Base-by-base conservation (phyloP, 2,888 invertebrate genomes). In the Eilema griseolum region DNA sequence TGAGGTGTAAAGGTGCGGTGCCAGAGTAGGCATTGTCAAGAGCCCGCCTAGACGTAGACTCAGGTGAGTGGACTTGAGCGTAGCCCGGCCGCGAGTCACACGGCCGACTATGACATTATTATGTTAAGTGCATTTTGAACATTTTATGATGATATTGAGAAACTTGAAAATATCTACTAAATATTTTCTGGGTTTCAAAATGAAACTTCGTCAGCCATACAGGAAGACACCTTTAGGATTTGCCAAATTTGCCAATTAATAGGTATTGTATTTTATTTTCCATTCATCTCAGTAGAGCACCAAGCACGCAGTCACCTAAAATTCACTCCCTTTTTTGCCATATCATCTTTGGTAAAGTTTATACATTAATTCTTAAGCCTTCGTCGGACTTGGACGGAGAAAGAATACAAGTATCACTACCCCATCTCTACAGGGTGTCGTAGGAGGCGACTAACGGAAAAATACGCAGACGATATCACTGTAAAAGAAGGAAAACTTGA, bases 11-110 rank as follows among this genome's bases (percentile, higher is more conserved):
- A 79, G 76, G 83, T 84, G 83, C 81, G 84, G 81, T 77, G 79
- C 73, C 83, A 85, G 85, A 86, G 86, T 85, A 86, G 84, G 87
- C 89, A 86, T 85, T 86, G 87, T 89, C 74, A 81, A 90, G 89
- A 80, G 77, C 83, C 82, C 78, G 82, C 86, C 88, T 88, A 88
- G 86, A 86, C 88, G 82, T 79, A 78, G 85, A 81, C 76, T 68
- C 37, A 65, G 74, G 66, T 78, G 76, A 89, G 88, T 76, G 88
- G 82, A 71, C 82, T 78, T 79, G 80, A 79, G 82, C 78, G 76
- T 81, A 81, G 84, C 84, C 86, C 88, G 85, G 85, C 83, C 86
- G 85, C 80, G 81, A 84, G 59, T 74, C 75, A 72, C 75, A 73
- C 79, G 65, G 74, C 72, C 68, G 67, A 73, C 78, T 61, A 23